Evolutionary conservation across 2,113 vertebrate genomes (phyloP).

Genomic region (Bufo bufo): DNA sequence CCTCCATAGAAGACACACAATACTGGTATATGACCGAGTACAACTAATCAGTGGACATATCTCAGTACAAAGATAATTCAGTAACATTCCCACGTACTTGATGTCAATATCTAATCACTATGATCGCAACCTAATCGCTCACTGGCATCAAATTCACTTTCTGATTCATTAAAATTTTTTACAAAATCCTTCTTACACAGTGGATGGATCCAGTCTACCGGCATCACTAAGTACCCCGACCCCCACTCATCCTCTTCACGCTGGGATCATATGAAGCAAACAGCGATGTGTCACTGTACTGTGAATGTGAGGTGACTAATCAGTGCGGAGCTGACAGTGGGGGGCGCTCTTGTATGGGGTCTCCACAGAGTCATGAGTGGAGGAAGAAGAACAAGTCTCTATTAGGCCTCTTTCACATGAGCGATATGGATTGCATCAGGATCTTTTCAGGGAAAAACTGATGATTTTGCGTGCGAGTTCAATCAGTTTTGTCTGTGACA

Average conservation of each 20-base stretch:
- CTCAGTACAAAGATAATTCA: not conserved
- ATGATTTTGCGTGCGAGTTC: no score
- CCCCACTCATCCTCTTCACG: no score
- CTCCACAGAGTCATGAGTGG: not conserved
- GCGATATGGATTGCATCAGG: no score
- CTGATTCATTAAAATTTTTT: not conserved
- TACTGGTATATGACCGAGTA: not conserved
- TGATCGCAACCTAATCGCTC: not conserved
- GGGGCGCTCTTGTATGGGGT: not conserved
- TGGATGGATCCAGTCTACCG: no score
- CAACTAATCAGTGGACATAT: not conserved
- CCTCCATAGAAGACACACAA: not conserved
- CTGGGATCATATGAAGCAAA: no score
- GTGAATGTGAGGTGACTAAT: not conserved
- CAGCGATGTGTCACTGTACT: not conserved
- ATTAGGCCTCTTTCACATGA: not conserved
- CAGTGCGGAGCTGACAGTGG: not conserved
- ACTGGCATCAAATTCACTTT: not conserved
- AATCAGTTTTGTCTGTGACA: no score
- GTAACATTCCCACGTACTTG: no score
- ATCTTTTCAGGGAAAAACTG: no score
- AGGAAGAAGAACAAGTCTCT: not conserved
- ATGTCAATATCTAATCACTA: no score
- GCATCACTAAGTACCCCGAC: no score
- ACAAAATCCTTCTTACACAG: no score